A percentile compares a stretch with the other conserved stretches of the same genome.
phyloP scores from a whole-genome alignment of 2,888 invertebrate species.

The Lucinisca nassula region DNA sequence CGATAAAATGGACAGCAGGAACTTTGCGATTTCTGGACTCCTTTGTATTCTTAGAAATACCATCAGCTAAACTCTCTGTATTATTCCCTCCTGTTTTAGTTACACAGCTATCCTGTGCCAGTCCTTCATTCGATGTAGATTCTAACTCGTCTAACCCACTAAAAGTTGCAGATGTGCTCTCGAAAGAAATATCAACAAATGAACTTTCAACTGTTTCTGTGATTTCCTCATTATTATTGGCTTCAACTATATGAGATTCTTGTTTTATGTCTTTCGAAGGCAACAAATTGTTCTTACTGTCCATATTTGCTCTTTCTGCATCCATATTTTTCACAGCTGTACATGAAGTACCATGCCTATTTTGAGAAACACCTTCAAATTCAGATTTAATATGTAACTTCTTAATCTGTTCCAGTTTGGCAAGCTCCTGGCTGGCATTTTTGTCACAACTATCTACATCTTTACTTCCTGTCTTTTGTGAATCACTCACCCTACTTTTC shows the following conservation, averaged over 20 bases:
- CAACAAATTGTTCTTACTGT: background rate
- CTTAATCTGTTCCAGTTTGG: background rate
- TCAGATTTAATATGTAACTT: background rate
- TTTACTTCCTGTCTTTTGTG: background rate
- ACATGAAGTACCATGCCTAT: background rate
- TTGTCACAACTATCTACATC: background rate
- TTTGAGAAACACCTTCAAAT: slow-evolving; percentile 16
- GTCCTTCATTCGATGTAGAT: background rate
- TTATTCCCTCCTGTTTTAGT: background rate
- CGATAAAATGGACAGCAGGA: slow-evolving; percentile 57
- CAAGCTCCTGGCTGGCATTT: background rate
- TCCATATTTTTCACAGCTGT: background rate
- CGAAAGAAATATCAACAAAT: slow-evolving; percentile 24
- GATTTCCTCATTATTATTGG: background rate
- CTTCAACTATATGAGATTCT: background rate
- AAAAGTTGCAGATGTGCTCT: background rate
- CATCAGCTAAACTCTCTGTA: background rate
- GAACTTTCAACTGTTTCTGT: background rate
- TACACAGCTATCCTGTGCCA: background rate
- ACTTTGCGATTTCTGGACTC: background rate
- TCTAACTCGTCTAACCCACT: background rate
- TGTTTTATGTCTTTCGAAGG: background rate
- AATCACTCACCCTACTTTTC: too few relatives aligned
- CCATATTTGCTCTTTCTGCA: background rate
- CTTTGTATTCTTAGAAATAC: background rate